Evolutionary conservation across 2,888 invertebrate species (phyloP), one percentile per base, ranked within the genome.

Genomic region (Falcaria lacertinaria): DNA sequence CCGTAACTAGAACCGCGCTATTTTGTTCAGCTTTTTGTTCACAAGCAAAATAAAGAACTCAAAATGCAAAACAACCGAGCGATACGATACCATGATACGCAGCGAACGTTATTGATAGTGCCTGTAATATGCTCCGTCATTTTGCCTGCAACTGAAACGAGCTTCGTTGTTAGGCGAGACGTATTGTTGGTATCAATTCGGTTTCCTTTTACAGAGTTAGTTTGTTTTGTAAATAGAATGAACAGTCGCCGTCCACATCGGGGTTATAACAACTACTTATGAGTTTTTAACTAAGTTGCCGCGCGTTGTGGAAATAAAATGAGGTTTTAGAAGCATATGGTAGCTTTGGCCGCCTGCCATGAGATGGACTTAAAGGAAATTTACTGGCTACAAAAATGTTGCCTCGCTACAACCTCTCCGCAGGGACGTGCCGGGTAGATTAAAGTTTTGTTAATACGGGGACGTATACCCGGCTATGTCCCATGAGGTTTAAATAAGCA

Each of bases 391-490:
- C 78, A 84, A 84, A 81, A 80, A 78, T 72, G 59, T 74, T 55
- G 70, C 60, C 54, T 64, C 54, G 57, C 64, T 62, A 61, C 57
- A 63, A 55, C 57, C 41, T 46, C 49, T 65, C 74, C 64, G 47
- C 45, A 41, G 75, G 73, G 73, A 69, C 58, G 50, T 54, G 48
- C 64, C 59, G 66, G 70, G 66, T 69, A 73, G 65, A 80, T 80
- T 79, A 79, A 80, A 80, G 77, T 83, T 83, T 80, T 68, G 77
- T 73, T 80, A 79, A 79, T 79, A 74, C 73, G 71, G 64, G 72
- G 73, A 73, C 73, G 75, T 71, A 65, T 62, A 62, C 60, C 54
- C 51, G 52, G 53, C 69, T 62, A 80, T 80, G 80, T 81, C 81
- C 81, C 81, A 48, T 19, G 73, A 64, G 79, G 63, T 59, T 56